phyloP scores from a whole-genome alignment of 2,888 invertebrate genomes.

The Seira musarum region DNA sequence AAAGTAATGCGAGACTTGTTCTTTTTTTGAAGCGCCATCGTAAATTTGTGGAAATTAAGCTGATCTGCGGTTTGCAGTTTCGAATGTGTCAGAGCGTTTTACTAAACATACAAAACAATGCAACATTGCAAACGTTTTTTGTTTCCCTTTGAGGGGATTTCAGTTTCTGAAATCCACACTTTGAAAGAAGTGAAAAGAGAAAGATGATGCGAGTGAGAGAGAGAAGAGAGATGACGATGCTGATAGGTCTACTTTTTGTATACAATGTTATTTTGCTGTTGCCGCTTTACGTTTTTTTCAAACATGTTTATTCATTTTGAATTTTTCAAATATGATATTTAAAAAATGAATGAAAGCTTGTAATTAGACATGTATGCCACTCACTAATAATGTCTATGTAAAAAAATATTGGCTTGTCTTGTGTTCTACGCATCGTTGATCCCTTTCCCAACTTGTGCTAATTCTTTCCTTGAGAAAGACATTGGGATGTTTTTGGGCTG shows the following conservation, averaged over 20 bases:
- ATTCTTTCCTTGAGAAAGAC: constrained; percentile 28
- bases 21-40: constrained; percentile 1
- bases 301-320: constrained; percentile 16
- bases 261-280: constrained; percentile 14
- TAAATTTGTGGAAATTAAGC: constrained; percentile 52
- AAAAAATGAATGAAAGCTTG: constrained; percentile 46
- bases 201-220: constrained; percentile 10
- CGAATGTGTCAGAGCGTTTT: constrained; percentile 7
- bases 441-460: constrained; percentile 45
- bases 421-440: constrained; percentile 34
- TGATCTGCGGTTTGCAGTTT: constrained; percentile 39
- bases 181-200: constrained; percentile 13
- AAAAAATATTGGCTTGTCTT: background rate
- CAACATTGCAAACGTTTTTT: background rate
- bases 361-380: constrained; percentile 47
- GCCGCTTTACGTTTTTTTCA: constrained; percentile 3
- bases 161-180: background rate
- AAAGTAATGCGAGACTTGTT: constrained; percentile 8
- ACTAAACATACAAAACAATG: constrained; percentile 1
- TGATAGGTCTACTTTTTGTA: background rate
- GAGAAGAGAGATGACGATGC: constrained; percentile 14
- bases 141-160: constrained; percentile 1
- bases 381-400: constrained; percentile 13
- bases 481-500: background rate
- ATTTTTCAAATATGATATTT: background rate